Base-by-base conservation (phyloP, 92 coral and sea anemone species). In the Diadumene lineata region DNA sequence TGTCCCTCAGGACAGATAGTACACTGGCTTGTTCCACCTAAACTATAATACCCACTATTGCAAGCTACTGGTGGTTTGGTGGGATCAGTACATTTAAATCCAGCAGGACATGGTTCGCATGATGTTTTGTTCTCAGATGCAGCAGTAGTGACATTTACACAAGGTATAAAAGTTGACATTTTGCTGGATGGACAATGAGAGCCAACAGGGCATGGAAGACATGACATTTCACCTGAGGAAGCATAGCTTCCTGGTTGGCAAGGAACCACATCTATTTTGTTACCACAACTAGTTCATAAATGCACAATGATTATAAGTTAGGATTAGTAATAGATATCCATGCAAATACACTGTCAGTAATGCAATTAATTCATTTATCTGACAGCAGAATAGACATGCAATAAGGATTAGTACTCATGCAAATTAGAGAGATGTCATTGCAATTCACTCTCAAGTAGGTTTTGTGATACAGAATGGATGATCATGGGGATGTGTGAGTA, bases 181-280 rank as follows among this genome's bases (percentile, higher is more conserved):
- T 76, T 75, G 33, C 74, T 29, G 22, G 68, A 56, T 11, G 89
- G 84, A 10, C 86, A 88, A 17, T 50, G 53, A 19, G 89, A 60
- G n/a, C 86, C 94, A 31, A 79, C 78, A 19, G 85, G 84, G 33
- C 94, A 92, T 11, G 82, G 26, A 11, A 68, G 60, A 66, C 92
- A 92, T 50, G 64, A 23, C 31, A 64, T 75, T 76, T 79, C 69
- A 66, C 94, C 88, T n/a, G 80, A 64, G 11, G 87, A 61, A 23
- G 98, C 88, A 83, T 86, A 92, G n/a, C 83, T 70, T 56, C 94
- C 94, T 31, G 89, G 74, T 21, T 27, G 48, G 68, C 93, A 92
- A 1, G 70, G 78, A 15, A 79, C 70, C 8, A 87, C 93, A 19
- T 63, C 77, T 23, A 15, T 61, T 26, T 85, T 89, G 31, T 76